These are phyloP conservation scores for Plectrocnemia conspersa DNA, from an alignment of 1,140 invertebrate species.

Conservation along the genomic window DNA sequence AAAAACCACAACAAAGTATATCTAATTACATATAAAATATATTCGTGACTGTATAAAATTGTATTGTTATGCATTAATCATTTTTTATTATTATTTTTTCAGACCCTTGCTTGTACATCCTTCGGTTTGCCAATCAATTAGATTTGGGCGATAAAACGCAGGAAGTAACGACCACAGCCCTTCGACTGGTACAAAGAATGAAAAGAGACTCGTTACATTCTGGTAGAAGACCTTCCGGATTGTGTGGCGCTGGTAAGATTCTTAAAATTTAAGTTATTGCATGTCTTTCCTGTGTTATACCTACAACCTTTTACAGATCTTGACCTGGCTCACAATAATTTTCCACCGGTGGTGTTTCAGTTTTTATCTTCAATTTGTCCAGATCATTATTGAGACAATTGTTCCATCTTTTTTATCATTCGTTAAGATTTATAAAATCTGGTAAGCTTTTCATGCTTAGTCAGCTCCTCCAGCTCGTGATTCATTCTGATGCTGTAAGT, in stretches of 20 bases:
- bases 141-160: slow-evolving; percentile 90
- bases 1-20: too few species aligned
- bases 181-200: slow-evolving; percentile 93
- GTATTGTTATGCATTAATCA: not conserved
- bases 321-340: not conserved
- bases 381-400: too few species aligned
- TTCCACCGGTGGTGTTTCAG: too few species aligned
- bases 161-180: slow-evolving; percentile 91
- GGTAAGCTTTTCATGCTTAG: too few species aligned
- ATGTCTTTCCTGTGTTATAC: too few species aligned
- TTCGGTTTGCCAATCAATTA: slow-evolving; percentile 90
- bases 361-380: too few species aligned
- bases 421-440: too few species aligned
- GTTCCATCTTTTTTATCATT: too few species aligned
- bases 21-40: too few species aligned
- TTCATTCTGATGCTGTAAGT: too few species aligned
- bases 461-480: too few species aligned
- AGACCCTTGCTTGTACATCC: slow-evolving; percentile 94
- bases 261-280: slow-evolving; percentile 8
- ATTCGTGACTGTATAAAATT: not conserved
- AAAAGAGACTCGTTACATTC: slow-evolving; percentile 97
- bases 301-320: too few species aligned
- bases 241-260: slow-evolving; percentile 88
- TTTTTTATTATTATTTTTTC: slow-evolving; percentile 39
- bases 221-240: slow-evolving; percentile 89